phyloP scores from a whole-genome alignment of 1,140 invertebrate genomes.

The Drosophila sucinea region DNA sequence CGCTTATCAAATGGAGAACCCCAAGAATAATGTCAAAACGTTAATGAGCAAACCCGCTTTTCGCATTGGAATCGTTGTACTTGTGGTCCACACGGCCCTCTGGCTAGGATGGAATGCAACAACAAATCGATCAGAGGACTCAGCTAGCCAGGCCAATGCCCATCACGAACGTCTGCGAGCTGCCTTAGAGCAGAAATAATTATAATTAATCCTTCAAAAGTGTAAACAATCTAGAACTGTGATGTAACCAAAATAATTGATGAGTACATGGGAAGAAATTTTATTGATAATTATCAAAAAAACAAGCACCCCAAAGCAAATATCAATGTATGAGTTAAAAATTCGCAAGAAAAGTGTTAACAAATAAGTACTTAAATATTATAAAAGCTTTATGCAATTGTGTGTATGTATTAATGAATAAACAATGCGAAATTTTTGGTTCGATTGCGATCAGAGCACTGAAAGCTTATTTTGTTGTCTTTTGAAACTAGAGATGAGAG shows the following conservation, averaged over 20 bases:
- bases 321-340: neutral
- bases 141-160: slow-evolving; percentile 30
- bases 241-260: neutral
- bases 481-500: neutral
- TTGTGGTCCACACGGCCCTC: slow-evolving; percentile 56
- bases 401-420: neutral
- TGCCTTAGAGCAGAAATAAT: slow-evolving; percentile 36
- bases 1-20: slow-evolving; percentile 42
- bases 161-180: slow-evolving; percentile 51
- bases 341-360: neutral
- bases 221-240: neutral
- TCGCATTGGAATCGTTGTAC: slow-evolving; percentile 61
- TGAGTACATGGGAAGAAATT: neutral
- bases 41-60: slow-evolving; percentile 48
- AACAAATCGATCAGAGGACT: slow-evolving; percentile 20
- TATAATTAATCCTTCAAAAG: neutral
- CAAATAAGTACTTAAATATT: neutral
- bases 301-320: neutral
- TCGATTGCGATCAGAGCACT: neutral
- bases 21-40: slow-evolving; percentile 29
- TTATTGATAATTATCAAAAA: neutral
- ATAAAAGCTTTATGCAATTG: neutral
- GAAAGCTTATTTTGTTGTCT: neutral
- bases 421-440: neutral
- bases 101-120: slow-evolving; percentile 64